Percentiles rank a stretch among this genome's conserved stretches.
These are phyloP conservation scores for Zaprionus ghesquierei DNA, from an alignment of 1,140 invertebrate species.

Conservation along the genomic window DNA sequence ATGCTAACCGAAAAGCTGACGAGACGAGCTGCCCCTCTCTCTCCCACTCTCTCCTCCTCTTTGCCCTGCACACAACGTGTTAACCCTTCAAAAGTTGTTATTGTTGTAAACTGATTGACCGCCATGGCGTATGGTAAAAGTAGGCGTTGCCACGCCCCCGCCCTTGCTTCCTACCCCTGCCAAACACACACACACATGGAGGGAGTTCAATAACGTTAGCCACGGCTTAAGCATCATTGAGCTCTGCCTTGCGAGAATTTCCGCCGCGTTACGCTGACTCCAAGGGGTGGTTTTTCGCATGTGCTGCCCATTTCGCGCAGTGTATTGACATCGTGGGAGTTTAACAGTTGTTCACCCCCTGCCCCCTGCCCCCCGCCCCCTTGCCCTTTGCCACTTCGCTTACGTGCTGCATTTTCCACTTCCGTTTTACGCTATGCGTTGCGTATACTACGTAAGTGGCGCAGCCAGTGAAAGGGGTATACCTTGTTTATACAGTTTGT, in stretches of 20 bases:
- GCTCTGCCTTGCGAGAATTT: constrained; percentile 6
- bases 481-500: neutral
- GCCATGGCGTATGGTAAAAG: constrained; percentile 16
- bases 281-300: constrained; percentile 26
- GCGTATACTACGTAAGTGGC: neutral
- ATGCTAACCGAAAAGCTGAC: constrained; percentile 42
- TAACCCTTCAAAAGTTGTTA: constrained; percentile 72
- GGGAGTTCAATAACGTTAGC: constrained; percentile 46
- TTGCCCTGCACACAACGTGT: constrained; percentile 57
- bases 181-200: neutral
- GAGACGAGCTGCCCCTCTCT: neutral
- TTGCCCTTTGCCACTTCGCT: neutral
- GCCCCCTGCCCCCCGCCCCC: neutral
- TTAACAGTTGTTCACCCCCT: constrained; percentile 43
- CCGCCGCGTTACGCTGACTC: neutral
- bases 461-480: neutral
- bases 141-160: constrained; percentile 8
- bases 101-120: constrained; percentile 71
- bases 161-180: neutral
- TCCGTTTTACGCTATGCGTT: constrained; percentile 21
- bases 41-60: neutral
- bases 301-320: constrained; percentile 35
- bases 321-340: constrained; percentile 68
- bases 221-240: constrained; percentile 47
- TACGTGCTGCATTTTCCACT: constrained; percentile 43